Evolutionary conservation across 2,888 invertebrate species (phyloP).

Genomic region (Noctua comes): DNA sequence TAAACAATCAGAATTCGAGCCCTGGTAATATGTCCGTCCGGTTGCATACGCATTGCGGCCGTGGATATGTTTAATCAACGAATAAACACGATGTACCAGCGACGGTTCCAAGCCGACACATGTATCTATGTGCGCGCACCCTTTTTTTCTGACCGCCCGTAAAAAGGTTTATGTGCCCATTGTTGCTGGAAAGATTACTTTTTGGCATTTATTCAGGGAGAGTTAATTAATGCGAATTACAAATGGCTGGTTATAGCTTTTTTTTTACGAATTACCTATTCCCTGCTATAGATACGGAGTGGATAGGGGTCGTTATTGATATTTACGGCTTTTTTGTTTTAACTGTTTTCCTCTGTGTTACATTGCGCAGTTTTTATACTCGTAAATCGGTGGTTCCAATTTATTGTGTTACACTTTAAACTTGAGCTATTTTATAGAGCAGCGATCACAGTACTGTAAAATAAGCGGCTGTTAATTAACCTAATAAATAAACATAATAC

Average conservation of each 20-base stretch:
- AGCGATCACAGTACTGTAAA: slow-evolving; percentile 8
- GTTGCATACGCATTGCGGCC: slow-evolving; percentile 89
- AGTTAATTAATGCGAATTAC: slow-evolving; percentile 83
- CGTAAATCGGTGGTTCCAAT: slow-evolving; percentile 27
- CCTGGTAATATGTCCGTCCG: slow-evolving; percentile 89
- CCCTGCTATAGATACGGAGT: slow-evolving; percentile 45
- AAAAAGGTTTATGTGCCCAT: slow-evolving; percentile 83
- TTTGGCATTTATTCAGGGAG: slow-evolving; percentile 79
- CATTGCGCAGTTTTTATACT: slow-evolving; percentile 25
- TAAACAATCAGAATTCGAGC: slow-evolving; percentile 90
- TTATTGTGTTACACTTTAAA: slow-evolving; percentile 27
- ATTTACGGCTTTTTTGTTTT: slow-evolving; percentile 54
- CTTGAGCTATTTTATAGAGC: slow-evolving; percentile 12
- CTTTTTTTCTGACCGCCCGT: slow-evolving; percentile 74
- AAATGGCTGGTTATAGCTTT: slow-evolving; percentile 73
- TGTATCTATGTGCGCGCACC: slow-evolving; percentile 77
- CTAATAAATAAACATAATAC: slow-evolving; percentile 64
- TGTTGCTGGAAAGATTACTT: slow-evolving; percentile 82
- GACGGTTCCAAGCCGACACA: slow-evolving; percentile 78
- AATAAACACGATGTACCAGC: slow-evolving; percentile 84
- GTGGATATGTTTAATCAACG: slow-evolving; percentile 89
- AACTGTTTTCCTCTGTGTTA: slow-evolving; percentile 17
- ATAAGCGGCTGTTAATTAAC: slow-evolving; percentile 53
- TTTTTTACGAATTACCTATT: slow-evolving; percentile 57
- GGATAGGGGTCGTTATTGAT: slow-evolving; percentile 61